Percentiles rank a stretch among this genome's conserved stretches.
phyloP scores from a whole-genome alignment of 2,797 vertebrate species.

The Triplophysa bombifrons region DNA sequence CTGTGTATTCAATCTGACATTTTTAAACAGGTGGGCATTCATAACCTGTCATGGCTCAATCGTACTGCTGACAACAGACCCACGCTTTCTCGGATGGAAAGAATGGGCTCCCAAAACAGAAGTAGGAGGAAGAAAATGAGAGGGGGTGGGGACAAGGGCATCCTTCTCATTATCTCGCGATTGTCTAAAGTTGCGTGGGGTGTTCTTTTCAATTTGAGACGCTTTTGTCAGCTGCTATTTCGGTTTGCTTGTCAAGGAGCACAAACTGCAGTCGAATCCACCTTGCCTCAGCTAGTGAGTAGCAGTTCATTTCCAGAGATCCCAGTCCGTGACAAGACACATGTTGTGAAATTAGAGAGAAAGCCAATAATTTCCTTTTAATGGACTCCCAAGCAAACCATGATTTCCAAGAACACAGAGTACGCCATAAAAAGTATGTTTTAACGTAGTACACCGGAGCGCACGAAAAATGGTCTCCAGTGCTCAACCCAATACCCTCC shows the following conservation, averaged over 20 bases:
- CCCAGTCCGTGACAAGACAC: slow-evolving; percentile 30
- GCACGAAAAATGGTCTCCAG: slow-evolving; percentile 18
- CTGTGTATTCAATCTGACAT: slow-evolving; percentile 41
- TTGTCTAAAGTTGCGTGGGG: slow-evolving; percentile 62
- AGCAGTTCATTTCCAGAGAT: slow-evolving; percentile 44
- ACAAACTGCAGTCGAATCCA: slow-evolving; percentile 21
- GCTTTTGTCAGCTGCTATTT: slow-evolving; percentile 53
- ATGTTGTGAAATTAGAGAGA: slow-evolving; percentile 36
- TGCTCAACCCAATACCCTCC: slow-evolving; percentile 28
- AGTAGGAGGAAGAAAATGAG: slow-evolving; percentile 50
- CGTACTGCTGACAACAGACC: slow-evolving; percentile 43
- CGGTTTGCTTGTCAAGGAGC: slow-evolving; percentile 40
- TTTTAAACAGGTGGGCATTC: slow-evolving; percentile 53
- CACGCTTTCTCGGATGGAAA: slow-evolving; percentile 55
- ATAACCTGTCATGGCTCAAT: slow-evolving; percentile 59
- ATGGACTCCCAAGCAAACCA: slow-evolving; percentile 20
- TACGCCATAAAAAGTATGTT: slow-evolving; percentile 36
- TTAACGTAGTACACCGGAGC: slow-evolving; percentile 35
- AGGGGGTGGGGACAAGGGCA: slow-evolving; percentile 43
- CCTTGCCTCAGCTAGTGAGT: slow-evolving; percentile 29
- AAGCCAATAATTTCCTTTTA: slow-evolving; percentile 38
- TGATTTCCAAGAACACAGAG: slow-evolving; percentile 36
- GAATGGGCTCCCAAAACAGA: slow-evolving; percentile 57
- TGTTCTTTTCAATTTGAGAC: slow-evolving; percentile 56
- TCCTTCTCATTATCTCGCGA: slow-evolving; percentile 75